Percentiles rank a stretch among this genome's conserved stretches.
phyloP scores from a whole-genome alignment of 2,888 invertebrate genomes.

The Ormyrus nitidulus region DNA sequence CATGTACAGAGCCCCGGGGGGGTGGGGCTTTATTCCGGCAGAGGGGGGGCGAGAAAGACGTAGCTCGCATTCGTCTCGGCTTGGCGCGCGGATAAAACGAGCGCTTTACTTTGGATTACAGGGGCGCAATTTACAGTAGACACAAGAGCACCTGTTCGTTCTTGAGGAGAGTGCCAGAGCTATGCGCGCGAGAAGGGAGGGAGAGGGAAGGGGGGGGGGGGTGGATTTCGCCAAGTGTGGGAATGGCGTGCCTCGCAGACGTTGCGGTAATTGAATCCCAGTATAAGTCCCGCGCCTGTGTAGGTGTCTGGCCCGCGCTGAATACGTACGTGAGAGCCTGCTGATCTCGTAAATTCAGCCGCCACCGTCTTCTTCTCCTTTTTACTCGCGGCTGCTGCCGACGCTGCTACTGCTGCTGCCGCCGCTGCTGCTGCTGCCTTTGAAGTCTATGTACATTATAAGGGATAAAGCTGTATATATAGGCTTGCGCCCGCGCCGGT shows the following conservation, averaged over 20 bases:
- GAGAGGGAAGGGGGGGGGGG: conserved; percentile 36
- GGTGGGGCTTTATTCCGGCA: conserved; percentile 11
- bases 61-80: conserved; percentile 73
- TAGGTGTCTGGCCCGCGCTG: conserved; percentile 27
- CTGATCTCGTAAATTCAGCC: conserved; percentile 54
- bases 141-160: conserved; percentile 73
- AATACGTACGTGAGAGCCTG: conserved; percentile 43
- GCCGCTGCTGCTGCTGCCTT: conserved; percentile 12
- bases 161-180: conserved; percentile 63
- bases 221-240: conserved; percentile 62
- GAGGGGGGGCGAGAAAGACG: conserved; percentile 63
- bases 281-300: conserved; percentile 64
- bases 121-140: conserved; percentile 74
- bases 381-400: not conserved
- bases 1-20: not conserved
- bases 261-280: conserved; percentile 76
- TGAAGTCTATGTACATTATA: conserved; percentile 38
- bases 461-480: conserved; percentile 19
- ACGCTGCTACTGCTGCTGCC: not conserved
- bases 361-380: conserved; percentile 23
- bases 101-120: conserved; percentile 75
- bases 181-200: conserved; percentile 23
- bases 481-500: conserved; percentile 4
- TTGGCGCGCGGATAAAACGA: conserved; percentile 73
- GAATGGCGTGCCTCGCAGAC: conserved; percentile 74